Base-by-base conservation (phyloP, 2,797 vertebrate species). In the Poecile montanus region DNA sequence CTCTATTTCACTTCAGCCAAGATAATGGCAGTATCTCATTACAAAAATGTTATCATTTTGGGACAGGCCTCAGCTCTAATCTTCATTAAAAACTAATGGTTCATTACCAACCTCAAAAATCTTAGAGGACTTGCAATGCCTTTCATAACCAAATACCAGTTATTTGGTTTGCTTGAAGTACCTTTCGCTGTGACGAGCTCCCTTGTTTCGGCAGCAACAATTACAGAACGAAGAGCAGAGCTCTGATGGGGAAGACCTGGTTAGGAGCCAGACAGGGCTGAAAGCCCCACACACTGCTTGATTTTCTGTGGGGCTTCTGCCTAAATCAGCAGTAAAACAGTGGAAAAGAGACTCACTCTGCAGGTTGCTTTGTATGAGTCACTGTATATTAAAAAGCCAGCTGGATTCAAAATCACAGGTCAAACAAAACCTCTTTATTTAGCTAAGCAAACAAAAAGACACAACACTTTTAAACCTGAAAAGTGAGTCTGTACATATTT, bases 401-500 rank as follows among this genome's bases (percentile, higher is more conserved):
- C 95, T 92, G 91, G 95, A 90, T 88, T 88, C 70, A 84, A 93
- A 96, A 93, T 75, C 91, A 94, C 84, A 89, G 96, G 91, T 95
- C 94, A 96, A 95, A 95, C 89, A 95, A 92, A 91, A 67, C 25
- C 77, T 91, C 89, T 93, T 93, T 91, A 94, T 95, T 94, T 93
- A 96, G 78, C 94, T 94, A 91, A 95, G 88, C 95, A 95, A 95
- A 94, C 90, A 95, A 89, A 95, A 78, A 73, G 73, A 73, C 92
- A 96, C 92, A 97, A 92, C 92, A 94, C 85, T 94, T 96, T 88
- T 78, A 78, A 92, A 88, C 51, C 87, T 88, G 89, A 89, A 73
- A 94, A 94, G 85, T 86, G 79, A 95, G 51, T 30, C 89, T 91
- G 91, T 95, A 92, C 89, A 88, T 95, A 95, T 95, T 96, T 95